Evolutionary conservation across 2,888 invertebrate genomes (phyloP).

Genomic region (Latrodectus hesperus): DNA sequence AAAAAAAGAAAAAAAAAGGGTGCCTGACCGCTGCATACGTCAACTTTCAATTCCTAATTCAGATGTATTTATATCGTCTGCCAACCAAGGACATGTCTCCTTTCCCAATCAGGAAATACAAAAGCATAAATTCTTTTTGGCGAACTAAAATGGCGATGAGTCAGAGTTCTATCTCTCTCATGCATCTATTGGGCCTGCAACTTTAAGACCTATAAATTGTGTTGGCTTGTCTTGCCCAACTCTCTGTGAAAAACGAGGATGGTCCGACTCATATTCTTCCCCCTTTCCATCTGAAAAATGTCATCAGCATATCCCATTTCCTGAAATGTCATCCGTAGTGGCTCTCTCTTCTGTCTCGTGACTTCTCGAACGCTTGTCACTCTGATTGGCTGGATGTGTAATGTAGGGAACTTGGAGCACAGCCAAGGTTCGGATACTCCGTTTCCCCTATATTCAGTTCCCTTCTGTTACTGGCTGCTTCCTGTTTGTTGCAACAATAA

Average conservation of each 20-base stretch:
- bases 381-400: background rate
- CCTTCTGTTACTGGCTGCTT: background rate
- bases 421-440: background rate
- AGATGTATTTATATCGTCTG: conserved; percentile 3
- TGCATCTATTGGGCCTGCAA: background rate
- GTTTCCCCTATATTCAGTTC: background rate
- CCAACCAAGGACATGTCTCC: background rate
- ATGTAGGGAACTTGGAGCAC: background rate
- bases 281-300: background rate
- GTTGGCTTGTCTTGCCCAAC: background rate
- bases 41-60: background rate
- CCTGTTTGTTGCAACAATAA: background rate
- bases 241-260: background rate
- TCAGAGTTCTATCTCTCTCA: background rate
- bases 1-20: background rate
- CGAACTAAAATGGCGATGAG: background rate
- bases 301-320: background rate
- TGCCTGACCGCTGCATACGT: background rate
- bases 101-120: background rate
- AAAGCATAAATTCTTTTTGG: background rate
- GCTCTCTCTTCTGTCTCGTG: background rate
- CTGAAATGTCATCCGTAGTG: conserved; percentile 3
- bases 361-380: background rate
- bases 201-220: background rate
- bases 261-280: background rate